phyloP scores from a whole-genome alignment of 2,797 vertebrate genomes.

The Valencia hispanica region DNA sequence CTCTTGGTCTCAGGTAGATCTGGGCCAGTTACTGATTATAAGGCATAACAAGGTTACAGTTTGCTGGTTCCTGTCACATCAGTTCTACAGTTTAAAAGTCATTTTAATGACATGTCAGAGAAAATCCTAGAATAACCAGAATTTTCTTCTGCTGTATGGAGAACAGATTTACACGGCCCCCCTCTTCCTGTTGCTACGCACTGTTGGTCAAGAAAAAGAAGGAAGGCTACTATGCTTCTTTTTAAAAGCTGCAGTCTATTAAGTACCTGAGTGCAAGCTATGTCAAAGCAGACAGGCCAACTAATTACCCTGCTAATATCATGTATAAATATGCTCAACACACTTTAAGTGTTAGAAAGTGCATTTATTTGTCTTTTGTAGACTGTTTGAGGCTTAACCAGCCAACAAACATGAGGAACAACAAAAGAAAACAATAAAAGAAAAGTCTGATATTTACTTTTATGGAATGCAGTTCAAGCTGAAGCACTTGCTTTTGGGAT shows the following conservation, averaged over 20 bases:
- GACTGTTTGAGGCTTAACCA: neutral
- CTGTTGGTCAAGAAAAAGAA: neutral
- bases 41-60: neutral
- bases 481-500: conserved; percentile 3
- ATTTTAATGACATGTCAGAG: neutral
- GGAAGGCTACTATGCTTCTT: neutral
- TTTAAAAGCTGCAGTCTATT: neutral
- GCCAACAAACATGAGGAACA: neutral
- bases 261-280: neutral
- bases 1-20: neutral
- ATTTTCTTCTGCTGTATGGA: neutral
- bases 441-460: neutral
- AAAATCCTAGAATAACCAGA: neutral
- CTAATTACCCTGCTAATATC: neutral
- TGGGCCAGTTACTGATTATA: neutral
- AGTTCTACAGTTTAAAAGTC: neutral
- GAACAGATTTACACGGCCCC: neutral
- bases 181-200: neutral
- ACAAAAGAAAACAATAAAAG: neutral
- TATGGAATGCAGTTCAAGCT: neutral
- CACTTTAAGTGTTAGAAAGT: neutral
- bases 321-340: neutral
- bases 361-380: neutral
- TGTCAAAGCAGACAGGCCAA: neutral
- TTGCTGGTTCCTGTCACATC: neutral